Conservation (phyloP, 1,140 invertebrate species). For the Eufriesea mexicana region DNA sequence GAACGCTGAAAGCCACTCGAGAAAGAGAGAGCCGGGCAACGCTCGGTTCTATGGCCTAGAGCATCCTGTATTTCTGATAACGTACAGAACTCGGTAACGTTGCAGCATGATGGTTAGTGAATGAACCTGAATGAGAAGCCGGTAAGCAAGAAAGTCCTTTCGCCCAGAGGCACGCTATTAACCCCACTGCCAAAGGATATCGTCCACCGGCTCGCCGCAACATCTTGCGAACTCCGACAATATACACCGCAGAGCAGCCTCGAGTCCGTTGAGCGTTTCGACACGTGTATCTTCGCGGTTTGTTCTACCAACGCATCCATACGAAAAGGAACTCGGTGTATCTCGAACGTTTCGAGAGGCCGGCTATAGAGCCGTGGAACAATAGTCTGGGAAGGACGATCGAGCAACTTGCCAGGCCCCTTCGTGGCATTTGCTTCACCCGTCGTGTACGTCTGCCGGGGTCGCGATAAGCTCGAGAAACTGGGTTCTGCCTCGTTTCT, state of each 20-base stretch:
- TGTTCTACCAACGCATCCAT: conserved; percentile 32
- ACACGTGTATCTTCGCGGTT: conserved; percentile 53
- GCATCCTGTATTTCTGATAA: conserved; percentile 51
- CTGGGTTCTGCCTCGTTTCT: background rate
- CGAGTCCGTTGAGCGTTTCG: background rate
- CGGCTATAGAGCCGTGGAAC: conserved; percentile 34
- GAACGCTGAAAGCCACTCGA: conserved; percentile 50
- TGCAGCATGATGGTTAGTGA: background rate
- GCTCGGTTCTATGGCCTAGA: conserved; percentile 34
- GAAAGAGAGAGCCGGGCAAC: conserved; percentile 10
- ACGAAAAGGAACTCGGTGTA: conserved; percentile 2
- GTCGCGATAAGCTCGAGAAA: conserved; percentile 13
- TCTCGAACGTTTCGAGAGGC: background rate
- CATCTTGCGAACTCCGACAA: conserved; percentile 19
- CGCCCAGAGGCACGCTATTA: conserved; percentile 24
- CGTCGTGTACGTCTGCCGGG: background rate
- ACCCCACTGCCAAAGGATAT: conserved; percentile 28
- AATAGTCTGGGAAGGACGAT: conserved; percentile 12
- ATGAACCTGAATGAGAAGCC: conserved; percentile 5
- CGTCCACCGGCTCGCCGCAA: conserved; percentile 6
- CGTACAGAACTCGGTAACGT: conserved; percentile 11
- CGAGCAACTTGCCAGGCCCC: conserved; percentile 32
- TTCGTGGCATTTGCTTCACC: background rate
- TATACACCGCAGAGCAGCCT: background rate
- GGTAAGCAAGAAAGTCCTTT: conserved; percentile 32